Evolutionary conservation across 2,797 vertebrate genomes (phyloP), one percentile per base, ranked within the genome.

Genomic region (Tympanoctomys barrerae): DNA sequence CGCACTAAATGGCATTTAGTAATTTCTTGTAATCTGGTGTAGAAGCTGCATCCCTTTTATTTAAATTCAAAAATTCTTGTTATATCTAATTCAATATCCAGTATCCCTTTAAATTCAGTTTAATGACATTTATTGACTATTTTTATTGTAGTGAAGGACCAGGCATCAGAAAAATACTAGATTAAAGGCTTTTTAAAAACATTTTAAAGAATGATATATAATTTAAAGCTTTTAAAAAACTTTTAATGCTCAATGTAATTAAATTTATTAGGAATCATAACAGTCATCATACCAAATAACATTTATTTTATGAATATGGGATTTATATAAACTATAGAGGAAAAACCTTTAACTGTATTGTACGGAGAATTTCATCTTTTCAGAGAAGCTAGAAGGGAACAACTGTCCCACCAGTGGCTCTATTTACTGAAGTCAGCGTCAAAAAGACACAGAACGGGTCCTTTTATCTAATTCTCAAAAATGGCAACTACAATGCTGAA

Each of bases 61-160:
- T 94, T 96, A 42, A 87, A 22, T 85, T 80, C 36, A 33, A 79
- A 31, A 80, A 66, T 91, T 77, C 21, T 42, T 85, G 66, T 86
- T 82, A 71, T 92, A 52, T 95, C 87, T 86, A 75, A 93, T 59
- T 87, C 14, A 62, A 57, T 73, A 80, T 86, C 88, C 39, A 80
- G 88, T 83, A 64, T 78, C 12, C 6, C 82, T 88, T 97, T 80
- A 64, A 91, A 96, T 97, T 95, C 54, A 85, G 22, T 64, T 68
- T 68, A 89, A 24, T 87, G 92, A 89, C 18, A 54, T 94, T 92
- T 94, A 42, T 49, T 91, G 61, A 92, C 13, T 89, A 89, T 79
- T 33, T 90, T 24, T 28, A 64, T 36, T 61, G 9, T 24, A 68
- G 39, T 85, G 52, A 78, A 86, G 10, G 22, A 14, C 3, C 49